A percentile compares a stretch with the other conserved stretches of the same genome.
Evolutionary conservation across 2,113 vertebrate species (phyloP).

Genomic region (Chamaetylas fuelleborni): DNA sequence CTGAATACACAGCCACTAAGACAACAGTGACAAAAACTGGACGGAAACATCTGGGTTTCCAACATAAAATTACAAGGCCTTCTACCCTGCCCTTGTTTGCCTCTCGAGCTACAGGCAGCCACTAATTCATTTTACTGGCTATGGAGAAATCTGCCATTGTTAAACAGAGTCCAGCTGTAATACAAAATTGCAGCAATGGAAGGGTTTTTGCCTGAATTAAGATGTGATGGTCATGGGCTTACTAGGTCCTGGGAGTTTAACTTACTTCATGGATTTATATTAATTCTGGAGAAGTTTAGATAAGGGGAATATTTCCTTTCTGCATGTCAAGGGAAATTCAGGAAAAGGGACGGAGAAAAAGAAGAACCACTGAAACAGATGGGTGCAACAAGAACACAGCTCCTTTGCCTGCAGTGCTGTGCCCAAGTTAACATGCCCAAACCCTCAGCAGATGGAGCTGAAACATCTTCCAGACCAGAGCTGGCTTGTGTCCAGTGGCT

Average conservation of each 20-base stretch:
- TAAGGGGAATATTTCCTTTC: not conserved
- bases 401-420: constrained; percentile 12
- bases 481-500: not conserved
- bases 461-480: constrained; percentile 17
- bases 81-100: not conserved
- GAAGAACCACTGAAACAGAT: constrained; percentile 13
- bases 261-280: not conserved
- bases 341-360: not conserved
- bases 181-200: not conserved
- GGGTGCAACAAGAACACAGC: not conserved
- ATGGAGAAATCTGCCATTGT: not conserved
- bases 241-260: not conserved
- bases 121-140: not conserved
- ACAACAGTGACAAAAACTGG: not conserved
- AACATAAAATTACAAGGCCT: not conserved
- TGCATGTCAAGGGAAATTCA: not conserved
- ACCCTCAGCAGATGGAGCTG: constrained; percentile 5
- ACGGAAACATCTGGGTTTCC: not conserved
- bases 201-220: not conserved
- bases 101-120: not conserved
- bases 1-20: not conserved
- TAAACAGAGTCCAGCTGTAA: not conserved
- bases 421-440: not conserved
- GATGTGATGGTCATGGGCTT: not conserved
- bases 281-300: not conserved